Base-by-base conservation (phyloP, 2,113 vertebrate genomes). In the Cololabis saira region DNA sequence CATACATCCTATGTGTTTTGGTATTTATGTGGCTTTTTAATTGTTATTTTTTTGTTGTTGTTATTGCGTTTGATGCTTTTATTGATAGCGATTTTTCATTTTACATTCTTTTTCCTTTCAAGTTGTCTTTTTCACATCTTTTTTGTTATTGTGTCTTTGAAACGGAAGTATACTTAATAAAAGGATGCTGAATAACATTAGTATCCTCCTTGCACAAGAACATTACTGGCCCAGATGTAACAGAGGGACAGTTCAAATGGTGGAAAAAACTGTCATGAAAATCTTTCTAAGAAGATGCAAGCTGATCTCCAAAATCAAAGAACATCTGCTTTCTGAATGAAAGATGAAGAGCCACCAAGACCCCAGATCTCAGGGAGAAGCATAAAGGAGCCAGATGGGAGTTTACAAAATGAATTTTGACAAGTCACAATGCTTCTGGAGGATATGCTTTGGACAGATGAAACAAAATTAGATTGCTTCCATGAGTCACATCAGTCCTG, bases 371-470 rank as follows among this genome's bases (percentile, higher is more conserved):
- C 27, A 53, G 53, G 45, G 12, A 50, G 13, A 53, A 44, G 8
- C 18, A 60, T 47, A 16, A 53, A 70, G 52, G 30, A 45, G 41
- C 5, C 47, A 37, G 45, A 57, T 54, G 45, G 27, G 55, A 48
- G 42, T 65, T 73, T 48, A 27, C 30, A n/a, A 60, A 66, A 48
- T 60, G 17, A 41, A 60, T 66, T 49, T 59, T 50, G 56, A 59
- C n/a, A 47, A 48, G 30, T 54, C 11, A 60, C 24, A 66, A 45
- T 52, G 62, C 33, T 54, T 48, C 13, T 24, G 56, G 19, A 42
- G 50, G 19, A 37, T 58, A n/a, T 22, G 4, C 40, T 65, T n/a
- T 54, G n/a, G 48, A 60, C 40, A 62, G 50, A 47, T 41, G n/a
- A 53, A 64, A 47, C 6, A 27, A 53, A 54, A 54, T 44, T 18